These are phyloP conservation scores for Tenrec ecaudatus DNA, from an alignment of 2,113 vertebrate genomes.

Conservation along the genomic window DNA sequence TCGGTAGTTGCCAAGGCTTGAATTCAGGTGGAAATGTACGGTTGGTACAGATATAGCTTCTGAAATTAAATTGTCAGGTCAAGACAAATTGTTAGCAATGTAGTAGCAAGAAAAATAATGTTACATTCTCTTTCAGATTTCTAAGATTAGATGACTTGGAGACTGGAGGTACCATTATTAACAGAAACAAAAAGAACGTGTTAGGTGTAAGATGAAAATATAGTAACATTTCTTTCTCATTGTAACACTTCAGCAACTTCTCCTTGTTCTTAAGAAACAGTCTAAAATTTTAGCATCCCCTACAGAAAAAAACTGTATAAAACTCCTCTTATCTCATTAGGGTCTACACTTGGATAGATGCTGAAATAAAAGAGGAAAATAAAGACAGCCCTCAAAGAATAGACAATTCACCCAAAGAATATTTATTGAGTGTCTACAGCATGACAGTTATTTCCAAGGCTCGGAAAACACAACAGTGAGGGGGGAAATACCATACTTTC, in stretches of 20 bases:
- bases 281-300: slow-evolving; percentile 10
- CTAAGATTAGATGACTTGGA: neutral
- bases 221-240: slow-evolving; percentile 25
- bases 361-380: slow-evolving; percentile 7
- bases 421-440: neutral
- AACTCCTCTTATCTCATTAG: neutral
- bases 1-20: neutral
- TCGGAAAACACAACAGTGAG: neutral
- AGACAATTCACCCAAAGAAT: neutral
- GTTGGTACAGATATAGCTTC: neutral
- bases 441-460: neutral
- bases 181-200: slow-evolving; percentile 11
- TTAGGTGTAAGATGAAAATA: slow-evolving; percentile 45
- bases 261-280: slow-evolving; percentile 37
- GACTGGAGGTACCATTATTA: neutral
- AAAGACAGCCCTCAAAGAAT: neutral
- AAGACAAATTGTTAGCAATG: slow-evolving; percentile 50
- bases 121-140: slow-evolving; percentile 36
- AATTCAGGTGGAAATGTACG: neutral
- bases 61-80: slow-evolving; percentile 39
- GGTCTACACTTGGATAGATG: neutral
- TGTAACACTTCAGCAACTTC: neutral
- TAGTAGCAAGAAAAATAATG: neutral
- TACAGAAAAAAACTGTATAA: neutral
- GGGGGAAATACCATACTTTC: neutral